A percentile compares a stretch with the other conserved stretches of the same genome.
Conservation (phyloP, 2,888 invertebrate species). For the Agrilus cyanescens region DNA sequence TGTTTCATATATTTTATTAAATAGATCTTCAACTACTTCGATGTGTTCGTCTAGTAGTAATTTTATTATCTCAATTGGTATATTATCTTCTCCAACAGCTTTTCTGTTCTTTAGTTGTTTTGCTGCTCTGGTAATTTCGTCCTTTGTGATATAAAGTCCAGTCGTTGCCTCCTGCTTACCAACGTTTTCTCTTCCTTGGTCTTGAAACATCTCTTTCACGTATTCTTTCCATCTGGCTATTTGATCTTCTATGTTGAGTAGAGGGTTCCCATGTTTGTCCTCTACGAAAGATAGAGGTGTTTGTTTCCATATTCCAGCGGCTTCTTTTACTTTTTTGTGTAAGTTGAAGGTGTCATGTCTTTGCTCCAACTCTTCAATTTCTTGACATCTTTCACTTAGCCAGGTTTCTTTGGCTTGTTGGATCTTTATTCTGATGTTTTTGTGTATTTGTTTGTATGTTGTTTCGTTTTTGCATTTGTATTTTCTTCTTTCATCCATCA, state of each 20-base stretch:
- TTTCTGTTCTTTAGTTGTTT: constrained; percentile 2
- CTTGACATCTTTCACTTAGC: constrained; percentile 3
- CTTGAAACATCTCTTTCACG: constrained; percentile 4
- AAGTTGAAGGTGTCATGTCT: constrained; percentile 3
- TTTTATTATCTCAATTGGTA: constrained; percentile 11
- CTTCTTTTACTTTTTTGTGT: constrained; percentile 8
- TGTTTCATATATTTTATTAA: constrained; percentile 10
- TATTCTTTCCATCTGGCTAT: constrained; percentile 3
- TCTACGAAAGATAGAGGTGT: no score
- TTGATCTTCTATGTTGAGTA: constrained; percentile 2
- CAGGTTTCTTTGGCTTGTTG: constrained; percentile 4
- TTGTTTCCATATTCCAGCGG: constrained; percentile 5
- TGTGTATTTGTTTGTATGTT: constrained; percentile 6
- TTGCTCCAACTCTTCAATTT: constrained; percentile 5
- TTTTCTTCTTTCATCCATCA: constrained; percentile 6
- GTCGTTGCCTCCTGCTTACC: constrained; percentile 1
- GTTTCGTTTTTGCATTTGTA: constrained; percentile 5
- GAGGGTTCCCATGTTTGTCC: constrained; percentile 1
- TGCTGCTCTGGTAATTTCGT: constrained; percentile 5
- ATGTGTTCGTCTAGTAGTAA: constrained; percentile 10
- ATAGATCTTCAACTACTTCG: constrained; percentile 5
- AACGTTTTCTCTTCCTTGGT: neutral
- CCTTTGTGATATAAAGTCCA: constrained; percentile 1
- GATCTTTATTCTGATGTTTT: constrained; percentile 6
- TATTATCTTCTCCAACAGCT: constrained; percentile 2